Conservation (phyloP, 2,888 invertebrate species). For the Luffia ferchaultella region DNA sequence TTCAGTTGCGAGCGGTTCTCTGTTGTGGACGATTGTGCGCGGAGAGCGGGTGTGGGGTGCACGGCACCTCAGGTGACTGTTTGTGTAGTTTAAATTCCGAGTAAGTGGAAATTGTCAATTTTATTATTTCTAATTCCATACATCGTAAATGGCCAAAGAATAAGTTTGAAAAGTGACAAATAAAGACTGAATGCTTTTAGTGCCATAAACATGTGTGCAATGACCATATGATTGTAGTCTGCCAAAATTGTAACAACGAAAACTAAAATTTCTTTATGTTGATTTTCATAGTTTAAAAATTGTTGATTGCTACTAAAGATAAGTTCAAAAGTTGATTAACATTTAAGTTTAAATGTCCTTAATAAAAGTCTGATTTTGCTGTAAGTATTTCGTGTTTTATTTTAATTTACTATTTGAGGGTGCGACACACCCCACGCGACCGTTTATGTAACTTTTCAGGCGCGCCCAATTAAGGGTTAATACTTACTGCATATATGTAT, state of each 20-base stretch:
- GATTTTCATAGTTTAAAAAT: background rate
- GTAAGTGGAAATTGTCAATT: background rate
- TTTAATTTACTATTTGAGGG: background rate
- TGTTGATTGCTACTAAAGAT: background rate
- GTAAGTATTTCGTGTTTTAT: slow-evolving; percentile 5
- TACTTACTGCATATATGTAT: too few species aligned
- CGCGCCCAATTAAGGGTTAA: background rate
- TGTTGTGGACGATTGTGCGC: too few species aligned
- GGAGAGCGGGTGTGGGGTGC: slow-evolving; percentile 8
- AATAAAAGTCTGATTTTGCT: slow-evolving; percentile 3
- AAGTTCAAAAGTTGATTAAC: background rate
- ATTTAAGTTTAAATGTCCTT: background rate
- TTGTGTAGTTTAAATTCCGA: slow-evolving; percentile 7
- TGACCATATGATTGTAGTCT: slow-evolving; percentile 7
- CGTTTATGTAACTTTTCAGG: slow-evolving; percentile 16
- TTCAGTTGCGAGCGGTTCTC: too few species aligned
- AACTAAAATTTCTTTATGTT: background rate
- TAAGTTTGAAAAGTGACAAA: slow-evolving; percentile 14
- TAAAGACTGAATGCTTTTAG: slow-evolving; percentile 12
- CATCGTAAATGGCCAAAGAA: background rate
- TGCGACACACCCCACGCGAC: slow-evolving; percentile 8
- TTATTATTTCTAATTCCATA: background rate
- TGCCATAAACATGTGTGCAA: slow-evolving; percentile 11
- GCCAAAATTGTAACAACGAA: slow-evolving; percentile 7
- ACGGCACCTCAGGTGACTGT: slow-evolving; percentile 9